Percentiles rank a stretch among this genome's conserved stretches.
Evolutionary conservation across 2,888 invertebrate species (phyloP).

Genomic region (Drosophila niveifrons): DNA sequence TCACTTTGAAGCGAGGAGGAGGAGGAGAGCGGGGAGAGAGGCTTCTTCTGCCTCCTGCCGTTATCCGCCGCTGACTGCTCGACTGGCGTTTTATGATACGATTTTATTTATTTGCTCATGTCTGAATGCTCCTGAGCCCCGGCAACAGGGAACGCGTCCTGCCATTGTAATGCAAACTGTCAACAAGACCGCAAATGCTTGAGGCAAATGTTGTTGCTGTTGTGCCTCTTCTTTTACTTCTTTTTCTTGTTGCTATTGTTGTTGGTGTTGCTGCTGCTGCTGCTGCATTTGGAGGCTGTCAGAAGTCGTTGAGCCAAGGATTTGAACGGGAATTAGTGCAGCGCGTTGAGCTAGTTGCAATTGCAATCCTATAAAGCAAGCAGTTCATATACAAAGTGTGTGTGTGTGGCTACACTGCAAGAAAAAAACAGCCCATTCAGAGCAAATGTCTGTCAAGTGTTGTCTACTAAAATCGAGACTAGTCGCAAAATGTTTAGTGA

Average conservation of each 20-base stretch:
- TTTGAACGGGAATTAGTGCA: constrained; percentile 52
- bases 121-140: constrained; percentile 40
- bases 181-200: constrained; percentile 74
- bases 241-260: constrained; percentile 15
- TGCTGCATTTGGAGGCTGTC: constrained; percentile 42
- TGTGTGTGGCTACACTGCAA: constrained; percentile 12
- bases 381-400: constrained; percentile 14
- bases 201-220: constrained; percentile 48
- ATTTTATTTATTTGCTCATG: constrained; percentile 77
- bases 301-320: constrained; percentile 49
- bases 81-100: constrained; percentile 74
- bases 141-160: constrained; percentile 49
- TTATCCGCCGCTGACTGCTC: constrained; percentile 32
- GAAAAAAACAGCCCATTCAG: not conserved
- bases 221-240: constrained; percentile 14
- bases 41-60: constrained; percentile 17
- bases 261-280: constrained; percentile 14
- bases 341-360: constrained; percentile 39
- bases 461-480: not conserved
- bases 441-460: not conserved
- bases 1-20: constrained; percentile 57
- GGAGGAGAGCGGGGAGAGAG: constrained; percentile 4
- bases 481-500: not conserved
- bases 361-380: constrained; percentile 33
- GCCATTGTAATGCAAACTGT: constrained; percentile 79